Evolutionary conservation across 1,140 invertebrate genomes (phyloP), one percentile per base, ranked within the genome.

Genomic region (Chionoecetes opilio): DNA sequence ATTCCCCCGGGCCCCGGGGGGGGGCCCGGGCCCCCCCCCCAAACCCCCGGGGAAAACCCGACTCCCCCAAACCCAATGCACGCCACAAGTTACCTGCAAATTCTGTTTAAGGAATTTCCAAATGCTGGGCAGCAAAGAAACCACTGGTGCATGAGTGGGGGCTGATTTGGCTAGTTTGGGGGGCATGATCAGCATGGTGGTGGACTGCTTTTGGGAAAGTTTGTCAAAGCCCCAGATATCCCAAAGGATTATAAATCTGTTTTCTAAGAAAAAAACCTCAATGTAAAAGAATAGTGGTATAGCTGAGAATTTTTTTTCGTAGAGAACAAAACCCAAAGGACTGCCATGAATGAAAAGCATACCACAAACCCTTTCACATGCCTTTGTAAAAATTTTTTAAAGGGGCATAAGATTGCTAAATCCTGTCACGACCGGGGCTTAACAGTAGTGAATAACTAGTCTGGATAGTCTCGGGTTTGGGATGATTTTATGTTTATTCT

Each of bases 21-120:
- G n/a, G n/a, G n/a, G n/a, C n/a, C n/a, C n/a, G n/a, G n/a, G n/a
- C n/a, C n/a, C n/a, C n/a, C n/a, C n/a, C n/a, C n/a, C n/a, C n/a
- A n/a, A n/a, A n/a, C n/a, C n/a, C n/a, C n/a, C n/a, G n/a, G 94
- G 91, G 3, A 93, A 96, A 75, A 93, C 95, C 26, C 93, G 95
- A 5, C 95, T 93, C 53, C 95, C 95, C 84, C 95, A 91, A 1
- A 95, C 95, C 75, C 91, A 96, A 46, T 94, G 89, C 21, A 32
- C 37, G 17, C 37, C 82, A 53, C 88, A 91, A 31, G 75, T 95
- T 6, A 82, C 91, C 87, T 95, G 94, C 82, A 95, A 95, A 82
- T 84, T 95, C 17, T 95, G 94, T 82, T 82, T 85, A 95, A 95
- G 53, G 90, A 85, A 82, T 95, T 95, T 91, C 82, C 90, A 29